Evolutionary conservation across 2,888 invertebrate genomes (phyloP).

Genomic region (Chrysolina americana): DNA sequence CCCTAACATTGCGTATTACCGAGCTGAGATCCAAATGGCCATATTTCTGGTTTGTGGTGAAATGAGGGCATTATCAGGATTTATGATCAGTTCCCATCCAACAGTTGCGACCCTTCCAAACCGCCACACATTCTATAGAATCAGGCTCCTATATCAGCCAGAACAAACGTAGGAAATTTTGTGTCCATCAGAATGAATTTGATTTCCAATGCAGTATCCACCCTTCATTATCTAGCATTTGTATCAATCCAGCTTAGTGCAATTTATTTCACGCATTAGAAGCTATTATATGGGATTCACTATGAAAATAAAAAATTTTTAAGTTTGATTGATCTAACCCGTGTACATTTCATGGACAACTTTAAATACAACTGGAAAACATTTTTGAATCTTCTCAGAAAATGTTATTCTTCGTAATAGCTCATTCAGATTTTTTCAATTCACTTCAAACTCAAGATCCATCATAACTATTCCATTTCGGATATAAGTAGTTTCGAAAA

Average conservation of each 20-base stretch:
- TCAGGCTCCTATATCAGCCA: slow-evolving; percentile 32
- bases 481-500: no score
- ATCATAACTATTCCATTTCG: no score
- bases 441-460: no score
- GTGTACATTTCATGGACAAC: no score
- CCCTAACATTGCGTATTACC: slow-evolving; percentile 15
- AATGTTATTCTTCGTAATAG: no score
- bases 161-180: slow-evolving; percentile 22
- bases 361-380: no score
- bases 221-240: slow-evolving; percentile 9
- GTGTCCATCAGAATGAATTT: slow-evolving; percentile 19
- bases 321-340: no score
- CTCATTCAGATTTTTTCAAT: no score
- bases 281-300: not conserved
- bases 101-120: slow-evolving; percentile 37
- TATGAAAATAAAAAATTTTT: no score
- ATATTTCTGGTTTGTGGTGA: slow-evolving; percentile 45
- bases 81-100: slow-evolving; percentile 42
- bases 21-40: slow-evolving; percentile 28
- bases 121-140: slow-evolving; percentile 37
- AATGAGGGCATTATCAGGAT: slow-evolving; percentile 43
- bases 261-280: not conserved
- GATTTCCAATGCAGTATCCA: not conserved
- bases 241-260: slow-evolving; percentile 1
- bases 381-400: no score